Percentiles rank a stretch among this genome's conserved stretches.
These are phyloP conservation scores for Hypomecis atomaria DNA, from an alignment of 2,888 invertebrate species.

Conservation along the genomic window DNA sequence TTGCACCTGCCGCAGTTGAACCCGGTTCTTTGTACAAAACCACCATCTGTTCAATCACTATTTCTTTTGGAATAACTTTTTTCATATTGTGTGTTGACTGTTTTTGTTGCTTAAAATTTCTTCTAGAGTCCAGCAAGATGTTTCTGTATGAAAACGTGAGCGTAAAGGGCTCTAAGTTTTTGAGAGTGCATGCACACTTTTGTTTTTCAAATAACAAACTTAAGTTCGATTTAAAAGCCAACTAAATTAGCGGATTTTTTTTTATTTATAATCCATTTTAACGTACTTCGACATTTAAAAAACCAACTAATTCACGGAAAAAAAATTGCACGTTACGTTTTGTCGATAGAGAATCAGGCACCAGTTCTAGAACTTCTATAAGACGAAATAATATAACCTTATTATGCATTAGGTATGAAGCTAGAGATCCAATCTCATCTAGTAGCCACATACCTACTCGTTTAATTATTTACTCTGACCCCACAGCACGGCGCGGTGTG, in stretches of 20 bases:
- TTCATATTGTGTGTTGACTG: not conserved
- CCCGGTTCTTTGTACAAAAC: conserved; percentile 41
- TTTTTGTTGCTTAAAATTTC: not conserved
- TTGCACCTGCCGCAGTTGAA: conserved; percentile 65
- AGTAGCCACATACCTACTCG: not conserved
- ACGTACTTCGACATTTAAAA: too few species aligned
- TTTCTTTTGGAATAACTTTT: conserved; percentile 16
- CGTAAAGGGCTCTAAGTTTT: too few species aligned
- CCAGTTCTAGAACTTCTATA: not conserved
- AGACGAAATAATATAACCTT: not conserved
- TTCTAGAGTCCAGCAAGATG: too few species aligned
- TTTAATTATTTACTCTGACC: conserved; percentile 14
- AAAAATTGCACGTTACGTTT: too few species aligned
- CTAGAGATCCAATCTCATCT: not conserved
- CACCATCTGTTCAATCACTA: conserved; percentile 46
- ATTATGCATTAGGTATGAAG: not conserved
- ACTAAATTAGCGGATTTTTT: too few species aligned
- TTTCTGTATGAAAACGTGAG: not conserved
- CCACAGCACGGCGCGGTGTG: not conserved
- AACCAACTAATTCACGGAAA: too few species aligned
- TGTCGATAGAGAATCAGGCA: not conserved
- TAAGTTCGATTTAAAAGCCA: too few species aligned
- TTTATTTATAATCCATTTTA: too few species aligned
- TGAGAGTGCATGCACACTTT: too few species aligned
- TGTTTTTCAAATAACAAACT: too few species aligned